Evolutionary conservation across 2,888 invertebrate species (phyloP).

Genomic region (Machimus rusticus): DNA sequence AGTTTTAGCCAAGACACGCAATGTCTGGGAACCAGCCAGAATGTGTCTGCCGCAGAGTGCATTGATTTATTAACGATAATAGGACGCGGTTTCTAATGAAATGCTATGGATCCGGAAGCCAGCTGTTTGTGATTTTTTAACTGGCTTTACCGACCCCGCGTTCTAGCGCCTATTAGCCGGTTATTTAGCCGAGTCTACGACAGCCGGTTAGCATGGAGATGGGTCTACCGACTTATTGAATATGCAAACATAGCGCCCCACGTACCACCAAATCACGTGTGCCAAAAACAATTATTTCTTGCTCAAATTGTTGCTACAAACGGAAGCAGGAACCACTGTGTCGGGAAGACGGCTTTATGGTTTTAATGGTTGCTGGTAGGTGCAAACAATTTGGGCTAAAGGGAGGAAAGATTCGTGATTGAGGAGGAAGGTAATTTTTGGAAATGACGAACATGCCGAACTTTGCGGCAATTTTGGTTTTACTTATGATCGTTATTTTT

Average conservation of each 20-base stretch:
- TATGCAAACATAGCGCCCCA: conserved; percentile 7
- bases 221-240: neutral
- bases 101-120: conserved; percentile 27
- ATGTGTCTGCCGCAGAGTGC: conserved; percentile 40
- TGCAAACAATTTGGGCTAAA: conserved; percentile 11
- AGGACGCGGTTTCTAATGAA: conserved; percentile 38
- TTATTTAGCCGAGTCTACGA: neutral
- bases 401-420: neutral
- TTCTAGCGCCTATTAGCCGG: neutral
- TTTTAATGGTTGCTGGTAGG: conserved; percentile 9
- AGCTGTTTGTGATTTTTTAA: conserved; percentile 29
- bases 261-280: neutral
- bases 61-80: conserved; percentile 48
- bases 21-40: conserved; percentile 38
- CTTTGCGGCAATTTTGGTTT: neutral
- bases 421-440: neutral
- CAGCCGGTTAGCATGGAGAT: neutral
- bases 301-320: conserved; percentile 3
- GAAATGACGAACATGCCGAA: neutral
- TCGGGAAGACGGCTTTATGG: neutral
- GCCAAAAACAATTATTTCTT: neutral
- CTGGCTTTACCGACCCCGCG: neutral
- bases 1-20: conserved; percentile 34
- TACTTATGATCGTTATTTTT: neutral
- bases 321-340: neutral